Conservation (phyloP, 2,797 vertebrate species). For the Thaleichthys pacificus region DNA sequence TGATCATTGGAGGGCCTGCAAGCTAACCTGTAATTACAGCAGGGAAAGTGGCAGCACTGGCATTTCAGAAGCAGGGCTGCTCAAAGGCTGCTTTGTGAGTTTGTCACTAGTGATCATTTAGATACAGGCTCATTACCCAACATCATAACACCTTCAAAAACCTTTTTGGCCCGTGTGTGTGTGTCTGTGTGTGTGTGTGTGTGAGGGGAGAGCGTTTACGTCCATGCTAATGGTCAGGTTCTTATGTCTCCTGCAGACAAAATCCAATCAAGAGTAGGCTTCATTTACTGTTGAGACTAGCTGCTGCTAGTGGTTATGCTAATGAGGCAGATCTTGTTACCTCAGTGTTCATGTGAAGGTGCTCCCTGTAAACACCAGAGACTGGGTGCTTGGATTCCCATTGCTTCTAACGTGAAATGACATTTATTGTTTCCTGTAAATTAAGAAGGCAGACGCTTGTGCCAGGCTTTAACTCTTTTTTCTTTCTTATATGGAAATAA, state of each 20-base stretch:
- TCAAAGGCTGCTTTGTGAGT: conserved; percentile 99
- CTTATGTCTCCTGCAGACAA: conserved; percentile 97
- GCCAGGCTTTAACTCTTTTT: conserved; percentile 62
- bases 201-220: conserved; percentile 83
- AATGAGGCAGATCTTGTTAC: conserved; percentile 55
- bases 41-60: conserved; percentile 99
- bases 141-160: conserved; percentile 99
- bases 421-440: conserved; percentile 84
- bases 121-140: conserved; percentile 99
- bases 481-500: conserved; percentile 59
- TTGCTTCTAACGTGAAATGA: conserved; percentile 87
- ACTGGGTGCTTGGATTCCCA: conserved; percentile 70
- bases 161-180: conserved; percentile 80
- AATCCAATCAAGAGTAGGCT: conserved; percentile 98
- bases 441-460: conserved; percentile 80
- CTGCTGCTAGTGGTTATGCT: conserved; percentile 79
- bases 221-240: conserved; percentile 97
- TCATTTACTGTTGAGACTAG: conserved; percentile 95
- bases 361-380: conserved; percentile 72
- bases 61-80: conserved; percentile 99
- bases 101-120: conserved; percentile 99
- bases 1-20: conserved; percentile 99
- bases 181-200: conserved; percentile 17
- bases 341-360: neutral
- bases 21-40: conserved; percentile 99